A percentile compares a stretch with the other conserved stretches of the same genome.
Evolutionary conservation across 2,113 vertebrate genomes (phyloP).

Genomic region (Tiliqua scincoides): DNA sequence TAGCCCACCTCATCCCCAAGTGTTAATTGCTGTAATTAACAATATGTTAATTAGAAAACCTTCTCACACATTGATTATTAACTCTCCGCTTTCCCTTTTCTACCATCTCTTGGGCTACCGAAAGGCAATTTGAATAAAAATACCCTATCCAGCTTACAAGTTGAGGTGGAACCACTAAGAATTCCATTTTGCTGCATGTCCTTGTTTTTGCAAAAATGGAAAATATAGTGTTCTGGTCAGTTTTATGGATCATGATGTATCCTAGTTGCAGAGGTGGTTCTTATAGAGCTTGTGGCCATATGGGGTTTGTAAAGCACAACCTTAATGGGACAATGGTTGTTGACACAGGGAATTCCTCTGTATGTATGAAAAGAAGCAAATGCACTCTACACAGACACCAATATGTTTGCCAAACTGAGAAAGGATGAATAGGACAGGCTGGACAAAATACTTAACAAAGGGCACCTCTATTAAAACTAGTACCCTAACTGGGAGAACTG

Average conservation of each 20-base stretch:
- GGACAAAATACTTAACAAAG: neutral
- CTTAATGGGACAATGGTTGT: neutral
- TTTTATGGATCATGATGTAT: neutral
- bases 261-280: neutral
- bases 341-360: neutral
- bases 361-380: no score
- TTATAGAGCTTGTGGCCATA: neutral
- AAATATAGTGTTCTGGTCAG: neutral
- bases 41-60: neutral
- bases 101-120: neutral
- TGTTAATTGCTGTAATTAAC: conserved; percentile 14
- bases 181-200: neutral
- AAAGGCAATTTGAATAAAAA: neutral
- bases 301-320: neutral
- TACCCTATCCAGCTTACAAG: neutral
- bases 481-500: neutral
- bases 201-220: neutral
- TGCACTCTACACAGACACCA: neutral
- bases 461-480: neutral
- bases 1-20: neutral
- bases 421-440: neutral
- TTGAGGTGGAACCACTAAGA: neutral
- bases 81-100: neutral
- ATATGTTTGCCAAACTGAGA: neutral
- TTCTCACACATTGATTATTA: neutral